Evolutionary conservation across 2,888 invertebrate genomes (phyloP), one percentile per base, ranked within the genome.

Genomic region (Polydesmus complanatus): DNA sequence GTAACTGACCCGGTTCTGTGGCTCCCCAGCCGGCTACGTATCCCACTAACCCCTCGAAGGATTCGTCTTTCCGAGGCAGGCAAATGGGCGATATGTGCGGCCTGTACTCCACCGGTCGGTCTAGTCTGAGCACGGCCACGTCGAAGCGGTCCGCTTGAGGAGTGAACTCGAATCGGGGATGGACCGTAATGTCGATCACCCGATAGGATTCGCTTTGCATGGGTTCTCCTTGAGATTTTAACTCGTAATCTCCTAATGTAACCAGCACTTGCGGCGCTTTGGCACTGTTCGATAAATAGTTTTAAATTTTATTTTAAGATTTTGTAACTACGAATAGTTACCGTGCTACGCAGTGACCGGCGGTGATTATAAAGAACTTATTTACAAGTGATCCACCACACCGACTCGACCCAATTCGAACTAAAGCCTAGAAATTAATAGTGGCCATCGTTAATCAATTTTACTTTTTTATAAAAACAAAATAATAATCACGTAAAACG

Each of bases 351-450:
- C 93, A 94, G 73, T 93, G 93, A 0, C 93, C 93, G 2, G 93
- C 93, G 1, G 93, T 93, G 60, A 93, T 90, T 11, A 94, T 92
- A 75, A 92, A 91, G 61, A 88, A 84, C 26, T 90, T 81, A 67
- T 91, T 92, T 68, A 93, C 88, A 65, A 93, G 77, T 1, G 92
- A 92, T 26, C 93, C 93, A 50, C 93, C 93, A 72, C 93, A 93
- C 73, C 61, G 61, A 51, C 61, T 61, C 1, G 61, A 51, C 52
- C 61, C 61, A 19, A 61, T 61, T 22, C 61, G 49, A 53, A 61
- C 49, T 26, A 61, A 37, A 11, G 61, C 61, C 61, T 61, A 22
- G 22, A 56, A 51, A 51, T 37, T 11, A 56, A 54, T 22, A 27
- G 3, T n/a, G 14, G 21, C 14, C 22, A 5, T 53, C 22, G 21